These are phyloP conservation scores for Cyphomyrus discorhynchus DNA, from an alignment of 2,113 vertebrate genomes.

Conservation along the genomic window DNA sequence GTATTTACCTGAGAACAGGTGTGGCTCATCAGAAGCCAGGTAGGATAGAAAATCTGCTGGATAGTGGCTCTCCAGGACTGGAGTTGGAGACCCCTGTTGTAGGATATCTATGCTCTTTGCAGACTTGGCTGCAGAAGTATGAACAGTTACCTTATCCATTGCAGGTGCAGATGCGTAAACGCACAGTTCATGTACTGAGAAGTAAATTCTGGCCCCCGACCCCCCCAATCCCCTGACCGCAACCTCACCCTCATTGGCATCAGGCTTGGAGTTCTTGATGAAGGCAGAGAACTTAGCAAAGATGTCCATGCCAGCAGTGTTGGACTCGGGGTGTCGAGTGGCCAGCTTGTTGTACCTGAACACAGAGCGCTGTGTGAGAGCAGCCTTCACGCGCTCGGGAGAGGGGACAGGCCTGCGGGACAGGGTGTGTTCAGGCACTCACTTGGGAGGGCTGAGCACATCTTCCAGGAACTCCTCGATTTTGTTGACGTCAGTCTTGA, in stretches of 20 bases:
- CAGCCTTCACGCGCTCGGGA: not conserved
- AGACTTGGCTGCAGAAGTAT: not conserved
- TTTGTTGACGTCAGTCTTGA: slow-evolving; percentile 97
- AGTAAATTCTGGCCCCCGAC: not conserved
- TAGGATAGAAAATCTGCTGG: too few species aligned
- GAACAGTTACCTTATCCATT: not conserved
- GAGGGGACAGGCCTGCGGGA: too few species aligned
- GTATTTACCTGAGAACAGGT: too few species aligned
- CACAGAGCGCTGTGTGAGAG: not conserved
- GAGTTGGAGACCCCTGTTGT: not conserved
- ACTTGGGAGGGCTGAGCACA: slow-evolving; percentile 91
- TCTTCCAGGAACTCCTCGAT: slow-evolving; percentile 98
- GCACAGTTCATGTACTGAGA: not conserved
- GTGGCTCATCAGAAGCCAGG: too few species aligned
- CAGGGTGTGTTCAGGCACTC: slow-evolving; percentile 44
- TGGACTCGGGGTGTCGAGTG: slow-evolving; percentile 91
- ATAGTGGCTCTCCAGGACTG: too few species aligned
- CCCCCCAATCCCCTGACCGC: not conserved
- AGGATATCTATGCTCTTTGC: not conserved
- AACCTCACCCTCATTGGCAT: slow-evolving; percentile 84
- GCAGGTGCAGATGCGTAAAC: not conserved
- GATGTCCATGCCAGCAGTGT: slow-evolving; percentile 96
- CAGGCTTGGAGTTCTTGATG: slow-evolving; percentile 95
- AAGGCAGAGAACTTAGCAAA: slow-evolving; percentile 97
- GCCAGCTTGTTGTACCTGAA: slow-evolving; percentile 80